phyloP scores from a whole-genome alignment of 2,797 vertebrate genomes.

The Sciurus carolinensis region DNA sequence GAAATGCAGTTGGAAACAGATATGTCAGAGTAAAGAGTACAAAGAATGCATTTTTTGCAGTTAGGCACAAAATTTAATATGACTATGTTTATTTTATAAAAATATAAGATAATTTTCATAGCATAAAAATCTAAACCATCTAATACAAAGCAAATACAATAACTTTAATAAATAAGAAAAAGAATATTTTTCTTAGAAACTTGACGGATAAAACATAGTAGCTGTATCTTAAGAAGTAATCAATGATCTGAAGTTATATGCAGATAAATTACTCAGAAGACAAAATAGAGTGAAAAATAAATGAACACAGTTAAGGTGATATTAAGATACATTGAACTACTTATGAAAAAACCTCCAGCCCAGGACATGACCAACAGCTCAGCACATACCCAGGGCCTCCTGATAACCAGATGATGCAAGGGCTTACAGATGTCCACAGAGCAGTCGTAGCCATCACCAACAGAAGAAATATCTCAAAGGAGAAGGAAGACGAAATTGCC shows the following conservation, averaged over 20 bases:
- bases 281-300: background rate
- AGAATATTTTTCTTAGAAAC: background rate
- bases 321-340: background rate
- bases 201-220: background rate
- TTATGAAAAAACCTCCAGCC: too few relatives aligned
- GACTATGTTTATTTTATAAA: background rate
- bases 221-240: background rate
- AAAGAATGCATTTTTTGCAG: background rate
- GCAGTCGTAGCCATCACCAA: too few relatives aligned
- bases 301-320: background rate
- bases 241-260: background rate
- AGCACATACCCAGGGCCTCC: too few relatives aligned
- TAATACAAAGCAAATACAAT: background rate
- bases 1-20: background rate
- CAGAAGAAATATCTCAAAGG: too few relatives aligned
- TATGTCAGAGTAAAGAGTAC: background rate
- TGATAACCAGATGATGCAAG: too few relatives aligned
- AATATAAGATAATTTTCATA: background rate
- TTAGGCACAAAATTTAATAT: background rate
- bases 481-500: too few relatives aligned
- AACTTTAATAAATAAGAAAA: background rate
- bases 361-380: too few relatives aligned
- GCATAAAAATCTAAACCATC: background rate
- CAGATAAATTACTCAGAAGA: background rate
- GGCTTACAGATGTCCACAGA: too few relatives aligned